Evolutionary conservation across 92 coral and sea anemone species (phyloP), one percentile per base, ranked within the genome.

Genomic region (Pocillopora grandis): DNA sequence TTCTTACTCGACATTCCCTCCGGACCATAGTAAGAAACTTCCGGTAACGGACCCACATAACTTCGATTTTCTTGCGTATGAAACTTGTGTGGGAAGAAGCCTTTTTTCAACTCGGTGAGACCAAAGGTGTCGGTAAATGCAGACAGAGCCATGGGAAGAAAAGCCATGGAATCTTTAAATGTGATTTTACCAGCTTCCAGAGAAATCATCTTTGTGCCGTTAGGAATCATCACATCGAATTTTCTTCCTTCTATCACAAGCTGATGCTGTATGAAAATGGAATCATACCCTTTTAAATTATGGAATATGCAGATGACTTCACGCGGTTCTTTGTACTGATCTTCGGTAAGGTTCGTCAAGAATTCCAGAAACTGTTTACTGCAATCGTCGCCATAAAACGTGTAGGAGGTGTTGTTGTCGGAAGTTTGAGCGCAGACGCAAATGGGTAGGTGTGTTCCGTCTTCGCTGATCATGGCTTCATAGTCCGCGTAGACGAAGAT

Each of bases 1-100:
- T 20, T 9, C 37, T 57, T 12, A 9, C 2, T 10, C 2, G 78
- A 49, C 80, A 76, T 76, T 2, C 80, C 80, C 0, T 76, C 68
- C 0, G 66, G 67, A 31, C 58, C 68, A 23, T 76, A 76, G 12
- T 5, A n/a, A 4, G 8, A 13, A 1, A 9, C 1, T 4, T 9
- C 33, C 0, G 79, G 66, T 5, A 76, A 20, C 0, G 9, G 49
- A 0, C 65, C 79, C 10, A 0, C 65, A 36, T 76, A 57, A 0
- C 19, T 9, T 76, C 60, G 66, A 20, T 76, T 23, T 2, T 76
- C 65, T 9, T 13, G 2, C 2, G 49, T 76, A 21, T 57, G 27
- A 55, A 76, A 59, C 5, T 58, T 15, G 60, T 59, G 79, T 8
- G 79, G 67, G 14, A 76, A 76, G 56, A 76, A 31, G 52, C 35